Evolutionary conservation across 2,113 vertebrate species (phyloP).

Genomic region (Glaucidium brasilianum): DNA sequence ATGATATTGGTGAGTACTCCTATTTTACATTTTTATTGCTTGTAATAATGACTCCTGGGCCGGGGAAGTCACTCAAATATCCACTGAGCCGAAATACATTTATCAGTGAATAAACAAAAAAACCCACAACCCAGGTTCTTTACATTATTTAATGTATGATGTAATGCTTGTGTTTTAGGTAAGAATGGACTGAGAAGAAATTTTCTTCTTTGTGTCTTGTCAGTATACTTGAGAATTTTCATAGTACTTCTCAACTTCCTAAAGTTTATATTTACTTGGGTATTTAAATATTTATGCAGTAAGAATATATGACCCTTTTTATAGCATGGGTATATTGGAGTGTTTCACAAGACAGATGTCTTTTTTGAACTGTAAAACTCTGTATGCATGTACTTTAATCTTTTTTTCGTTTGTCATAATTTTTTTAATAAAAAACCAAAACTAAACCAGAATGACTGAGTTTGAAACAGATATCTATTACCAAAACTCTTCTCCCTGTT

Average conservation of each 20-base stretch:
- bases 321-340: neutral
- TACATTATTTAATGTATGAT: neutral
- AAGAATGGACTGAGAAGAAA: neutral
- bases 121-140: neutral
- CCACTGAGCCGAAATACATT: neutral
- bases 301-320: neutral
- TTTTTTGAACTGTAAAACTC: neutral
- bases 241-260: neutral
- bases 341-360: neutral
- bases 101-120: neutral
- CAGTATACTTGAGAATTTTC: neutral
- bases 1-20: slow-evolving; percentile 81
- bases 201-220: neutral
- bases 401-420: neutral
- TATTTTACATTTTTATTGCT: neutral
- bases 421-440: neutral
- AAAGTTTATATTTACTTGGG: neutral
- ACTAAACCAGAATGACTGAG: neutral
- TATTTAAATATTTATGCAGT: neutral
- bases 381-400: neutral
- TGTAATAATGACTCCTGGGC: neutral
- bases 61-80: neutral
- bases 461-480: neutral
- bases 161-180: neutral
- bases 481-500: neutral